Base-by-base conservation (phyloP, 2,888 invertebrate genomes). In the Deilephila porcellus region DNA sequence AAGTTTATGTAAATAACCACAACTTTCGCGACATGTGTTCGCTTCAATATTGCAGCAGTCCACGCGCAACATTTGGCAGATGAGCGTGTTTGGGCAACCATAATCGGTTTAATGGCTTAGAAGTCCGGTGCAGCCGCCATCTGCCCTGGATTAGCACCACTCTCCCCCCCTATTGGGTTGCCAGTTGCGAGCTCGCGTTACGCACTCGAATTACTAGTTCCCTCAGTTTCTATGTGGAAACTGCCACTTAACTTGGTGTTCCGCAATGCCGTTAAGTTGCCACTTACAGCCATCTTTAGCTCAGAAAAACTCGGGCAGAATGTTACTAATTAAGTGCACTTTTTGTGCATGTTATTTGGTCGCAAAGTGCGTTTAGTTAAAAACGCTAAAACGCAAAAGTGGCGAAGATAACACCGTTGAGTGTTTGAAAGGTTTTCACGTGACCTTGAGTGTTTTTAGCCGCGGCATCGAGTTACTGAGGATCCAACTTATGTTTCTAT, bases 71-170 rank as follows among this genome's bases (percentile, higher is more conserved):
- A 93, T 93, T 92, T 93, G 93, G 93, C 85, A 83, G 85, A 88
- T 90, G 90, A 78, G 85, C 82, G 78, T 86, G 83, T 88, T 88
- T 89, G 86, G 86, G 81, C 86, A 91, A 89, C 88, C 86, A 89
- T 92, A 89, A 91, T 91, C 90, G 88, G 93, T 92, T 92, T 90
- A 94, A 85, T 92, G 94, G 86, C 77, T 93, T 92, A 94, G 93
- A 94, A 94, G 92, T 89, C 93, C 93, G 92, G 90, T 81, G 82
- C 80, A 86, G 85, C 20, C 45, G 25, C 71, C 84, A 93, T 88
- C 88, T 93, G 93, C 89, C 85, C 86, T 83, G 87, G 85, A 91
- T 90, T 89, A 90, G 80, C 85, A 90, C 80, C 85, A 83, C 86
- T 81, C 83, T 81, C 85, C 83, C 85, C 83, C 84, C 85, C 88